phyloP scores from a whole-genome alignment of 2,113 vertebrate species.

The Coptodon rendalli region DNA sequence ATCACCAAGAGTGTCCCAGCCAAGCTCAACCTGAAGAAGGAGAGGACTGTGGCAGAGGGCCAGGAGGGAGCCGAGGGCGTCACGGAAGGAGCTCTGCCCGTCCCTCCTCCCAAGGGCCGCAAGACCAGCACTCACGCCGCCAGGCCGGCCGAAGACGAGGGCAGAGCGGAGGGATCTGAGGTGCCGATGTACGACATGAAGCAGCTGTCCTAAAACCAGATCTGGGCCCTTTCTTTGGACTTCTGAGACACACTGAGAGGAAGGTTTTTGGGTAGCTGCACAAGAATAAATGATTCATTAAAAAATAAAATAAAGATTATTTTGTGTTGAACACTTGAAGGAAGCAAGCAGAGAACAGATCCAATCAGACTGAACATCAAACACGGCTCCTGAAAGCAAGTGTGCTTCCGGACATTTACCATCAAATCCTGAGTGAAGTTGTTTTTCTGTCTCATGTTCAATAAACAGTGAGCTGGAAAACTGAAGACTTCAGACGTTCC shows the following conservation, averaged over 20 bases:
- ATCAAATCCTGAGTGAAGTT: background rate
- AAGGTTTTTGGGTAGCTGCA: background rate
- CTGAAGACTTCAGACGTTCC: background rate
- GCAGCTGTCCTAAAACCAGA: conserved; percentile 72
- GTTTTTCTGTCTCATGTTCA: conserved; percentile 16
- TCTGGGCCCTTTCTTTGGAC: conserved; percentile 3
- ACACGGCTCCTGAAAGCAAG: background rate
- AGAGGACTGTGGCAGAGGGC: conserved; percentile 77
- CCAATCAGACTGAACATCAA: background rate
- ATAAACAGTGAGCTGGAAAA: conserved; percentile 4
- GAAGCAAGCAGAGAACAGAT: background rate
- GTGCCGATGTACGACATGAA: conserved; percentile 85
- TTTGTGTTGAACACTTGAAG: background rate
- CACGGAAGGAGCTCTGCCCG: conserved; percentile 57
- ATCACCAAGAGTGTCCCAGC: conserved; percentile 83
- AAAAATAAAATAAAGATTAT: background rate
- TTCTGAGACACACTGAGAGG: background rate
- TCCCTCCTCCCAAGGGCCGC: conserved; percentile 78
- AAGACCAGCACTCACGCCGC: conserved; percentile 66
- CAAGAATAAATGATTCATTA: background rate
- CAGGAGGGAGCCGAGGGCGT: conserved; percentile 79
- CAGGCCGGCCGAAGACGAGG: conserved; percentile 66
- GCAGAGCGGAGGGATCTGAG: conserved; percentile 74
- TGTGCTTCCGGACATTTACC: background rate
- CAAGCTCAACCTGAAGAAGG: conserved; percentile 84